These are phyloP conservation scores for Aviceda leuphotes DNA, from an alignment of 2,797 vertebrate genomes.

Conservation along the genomic window DNA sequence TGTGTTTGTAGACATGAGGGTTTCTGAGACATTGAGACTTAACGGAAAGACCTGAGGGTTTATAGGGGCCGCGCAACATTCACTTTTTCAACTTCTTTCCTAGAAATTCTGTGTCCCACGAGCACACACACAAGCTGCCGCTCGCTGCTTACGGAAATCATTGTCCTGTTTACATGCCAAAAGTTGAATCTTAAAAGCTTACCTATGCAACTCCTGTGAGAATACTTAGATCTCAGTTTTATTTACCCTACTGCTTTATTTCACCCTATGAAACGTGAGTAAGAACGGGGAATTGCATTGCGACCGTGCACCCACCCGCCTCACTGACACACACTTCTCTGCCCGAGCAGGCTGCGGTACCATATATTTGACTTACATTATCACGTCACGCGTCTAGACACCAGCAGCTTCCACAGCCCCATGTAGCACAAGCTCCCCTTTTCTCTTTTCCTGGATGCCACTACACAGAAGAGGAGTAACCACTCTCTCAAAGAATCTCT, in stretches of 20 bases:
- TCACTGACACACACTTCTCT: not conserved
- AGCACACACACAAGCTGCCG: not conserved
- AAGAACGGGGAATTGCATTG: not conserved
- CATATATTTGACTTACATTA: not conserved
- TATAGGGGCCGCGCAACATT: accelerated
- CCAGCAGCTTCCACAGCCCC: accelerated
- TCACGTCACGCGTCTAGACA: accelerated
- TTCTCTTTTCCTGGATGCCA: not conserved
- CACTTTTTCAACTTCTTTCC: not conserved
- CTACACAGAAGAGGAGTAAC: not conserved
- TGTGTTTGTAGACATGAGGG: not conserved
- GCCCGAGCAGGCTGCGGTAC: not conserved
- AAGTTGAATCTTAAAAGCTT: not conserved
- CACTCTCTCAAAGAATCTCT: not conserved
- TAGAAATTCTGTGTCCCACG: not conserved
- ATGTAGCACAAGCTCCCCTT: not conserved
- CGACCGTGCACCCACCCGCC: not conserved
- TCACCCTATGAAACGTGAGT: not conserved
- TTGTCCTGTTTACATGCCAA: not conserved
- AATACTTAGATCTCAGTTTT: not conserved
- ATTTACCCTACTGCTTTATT: not conserved
- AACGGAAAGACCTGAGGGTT: not conserved
- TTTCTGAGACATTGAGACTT: not conserved
- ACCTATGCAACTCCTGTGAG: not conserved
- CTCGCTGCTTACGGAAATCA: not conserved